Conservation (phyloP, 2,797 vertebrate genomes). For the Oreochromis mossambicus region DNA sequence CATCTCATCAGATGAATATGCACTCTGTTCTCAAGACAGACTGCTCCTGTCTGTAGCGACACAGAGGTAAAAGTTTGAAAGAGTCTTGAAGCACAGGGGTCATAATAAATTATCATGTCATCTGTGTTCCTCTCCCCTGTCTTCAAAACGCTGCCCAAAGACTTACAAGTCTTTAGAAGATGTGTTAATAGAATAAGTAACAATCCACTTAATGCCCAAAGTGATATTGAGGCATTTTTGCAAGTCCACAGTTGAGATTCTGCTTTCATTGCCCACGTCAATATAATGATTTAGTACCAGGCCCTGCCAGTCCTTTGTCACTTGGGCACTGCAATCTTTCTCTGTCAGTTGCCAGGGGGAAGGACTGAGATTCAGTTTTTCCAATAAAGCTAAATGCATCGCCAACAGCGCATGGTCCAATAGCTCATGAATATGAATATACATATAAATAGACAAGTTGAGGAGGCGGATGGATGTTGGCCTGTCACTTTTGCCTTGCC, state of each 20-base stretch:
- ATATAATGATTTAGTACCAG: slow-evolving; percentile 71
- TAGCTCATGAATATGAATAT: slow-evolving; percentile 81
- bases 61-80: slow-evolving; percentile 38
- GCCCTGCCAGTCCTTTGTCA: slow-evolving; percentile 77
- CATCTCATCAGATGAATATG: slow-evolving; percentile 78
- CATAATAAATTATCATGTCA: slow-evolving; percentile 55
- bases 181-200: slow-evolving; percentile 70
- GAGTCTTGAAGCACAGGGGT: slow-evolving; percentile 28
- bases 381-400: slow-evolving; percentile 80
- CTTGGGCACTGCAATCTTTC: slow-evolving; percentile 76
- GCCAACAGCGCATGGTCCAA: slow-evolving; percentile 64
- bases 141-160: slow-evolving; percentile 4
- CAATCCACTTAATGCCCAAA: slow-evolving; percentile 74
- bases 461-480: slow-evolving; percentile 74
- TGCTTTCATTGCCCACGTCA: slow-evolving; percentile 65
- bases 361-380: slow-evolving; percentile 69
- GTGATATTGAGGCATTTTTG: slow-evolving; percentile 69
- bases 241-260: slow-evolving; percentile 64
- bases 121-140: slow-evolving; percentile 18
- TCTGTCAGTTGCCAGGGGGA: slow-evolving; percentile 73
- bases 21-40: slow-evolving; percentile 70
- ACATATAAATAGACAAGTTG: slow-evolving; percentile 80
- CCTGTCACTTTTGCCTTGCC: slow-evolving; percentile 72
- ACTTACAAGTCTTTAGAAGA: slow-evolving; percentile 53
- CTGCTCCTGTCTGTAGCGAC: neutral